Conservation (phyloP, 37 sponge, comb jelly and placozoan species). For the Aplysina aerophoba region DNA sequence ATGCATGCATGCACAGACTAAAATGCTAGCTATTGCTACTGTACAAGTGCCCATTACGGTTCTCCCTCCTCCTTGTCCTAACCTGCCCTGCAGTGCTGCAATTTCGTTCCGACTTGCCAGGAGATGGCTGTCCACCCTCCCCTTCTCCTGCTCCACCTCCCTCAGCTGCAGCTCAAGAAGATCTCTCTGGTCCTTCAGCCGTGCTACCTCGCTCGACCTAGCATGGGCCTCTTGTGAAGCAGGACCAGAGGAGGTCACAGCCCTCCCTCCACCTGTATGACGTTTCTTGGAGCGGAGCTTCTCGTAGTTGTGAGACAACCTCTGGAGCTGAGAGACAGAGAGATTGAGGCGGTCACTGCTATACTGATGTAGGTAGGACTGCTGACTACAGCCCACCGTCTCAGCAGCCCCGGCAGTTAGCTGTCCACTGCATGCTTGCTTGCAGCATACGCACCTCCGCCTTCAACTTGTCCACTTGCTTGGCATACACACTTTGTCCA, state of each 20-base stretch:
- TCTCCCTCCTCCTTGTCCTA: not conserved
- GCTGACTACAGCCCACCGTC: not conserved
- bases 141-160: not conserved
- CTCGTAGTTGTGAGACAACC: constrained; percentile 43
- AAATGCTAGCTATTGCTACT: no score
- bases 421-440: not conserved
- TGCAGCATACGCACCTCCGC: not conserved
- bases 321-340: constrained; percentile 13
- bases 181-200: not conserved
- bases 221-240: not conserved
- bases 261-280: not conserved
- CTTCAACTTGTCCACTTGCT: constrained; percentile 20
- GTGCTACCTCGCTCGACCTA: not conserved
- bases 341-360: not conserved
- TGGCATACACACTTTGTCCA: not conserved
- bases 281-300: constrained; percentile 32
- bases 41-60: no score
- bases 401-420: not conserved
- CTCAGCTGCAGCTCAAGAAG: not conserved
- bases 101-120: constrained; percentile 3
- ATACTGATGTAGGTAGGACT: not conserved
- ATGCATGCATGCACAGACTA: no score
- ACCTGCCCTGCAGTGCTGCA: constrained; percentile 13
- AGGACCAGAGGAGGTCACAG: no score
- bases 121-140: not conserved